These are phyloP conservation scores for Agrilus biguttatus DNA, from an alignment of 2,888 invertebrate species.

Conservation along the genomic window DNA sequence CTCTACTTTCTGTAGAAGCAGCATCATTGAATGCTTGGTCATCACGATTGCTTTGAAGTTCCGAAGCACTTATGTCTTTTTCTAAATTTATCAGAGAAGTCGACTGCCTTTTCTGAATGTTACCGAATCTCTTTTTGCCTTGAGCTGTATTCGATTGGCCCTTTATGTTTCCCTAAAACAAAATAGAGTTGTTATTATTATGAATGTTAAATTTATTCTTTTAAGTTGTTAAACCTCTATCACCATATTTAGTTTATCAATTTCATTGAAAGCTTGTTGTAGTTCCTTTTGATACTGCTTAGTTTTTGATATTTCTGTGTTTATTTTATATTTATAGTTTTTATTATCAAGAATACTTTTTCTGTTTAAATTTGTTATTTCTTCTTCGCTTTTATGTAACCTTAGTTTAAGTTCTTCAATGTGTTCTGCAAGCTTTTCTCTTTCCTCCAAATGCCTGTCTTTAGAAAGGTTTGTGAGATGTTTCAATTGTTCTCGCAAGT, in stretches of 20 bases:
- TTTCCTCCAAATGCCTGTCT: conserved; percentile 57
- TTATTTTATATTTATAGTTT: conserved; percentile 56
- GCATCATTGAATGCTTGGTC: not conserved
- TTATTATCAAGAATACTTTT: conserved; percentile 59
- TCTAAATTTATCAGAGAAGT: conserved; percentile 5
- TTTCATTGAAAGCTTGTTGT: conserved; percentile 44
- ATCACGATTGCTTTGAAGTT: not conserved
- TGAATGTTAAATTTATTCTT: conserved; percentile 1
- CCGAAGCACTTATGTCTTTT: not conserved
- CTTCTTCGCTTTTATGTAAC: conserved; percentile 44
- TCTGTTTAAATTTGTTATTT: conserved; percentile 50
- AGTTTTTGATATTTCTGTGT: conserved; percentile 51
- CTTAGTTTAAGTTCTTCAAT: conserved; percentile 39
- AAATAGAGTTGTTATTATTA: conserved; percentile 12
- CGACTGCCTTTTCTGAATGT: not conserved
- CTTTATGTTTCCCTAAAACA: conserved; percentile 4
- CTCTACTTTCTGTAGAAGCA: not conserved
- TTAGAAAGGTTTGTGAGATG: conserved; percentile 56
- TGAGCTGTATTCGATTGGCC: too few relatives aligned
- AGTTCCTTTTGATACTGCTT: conserved; percentile 56
- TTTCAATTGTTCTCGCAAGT: conserved; percentile 52
- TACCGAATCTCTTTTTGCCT: too few relatives aligned
- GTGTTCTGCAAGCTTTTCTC: conserved; percentile 56
- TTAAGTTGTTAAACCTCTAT: conserved; percentile 35
- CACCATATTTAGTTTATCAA: conserved; percentile 43